Evolutionary conservation across 2,888 invertebrate species (phyloP), one percentile per base, ranked within the genome.

Genomic region (Hemicrepidius hirtus): DNA sequence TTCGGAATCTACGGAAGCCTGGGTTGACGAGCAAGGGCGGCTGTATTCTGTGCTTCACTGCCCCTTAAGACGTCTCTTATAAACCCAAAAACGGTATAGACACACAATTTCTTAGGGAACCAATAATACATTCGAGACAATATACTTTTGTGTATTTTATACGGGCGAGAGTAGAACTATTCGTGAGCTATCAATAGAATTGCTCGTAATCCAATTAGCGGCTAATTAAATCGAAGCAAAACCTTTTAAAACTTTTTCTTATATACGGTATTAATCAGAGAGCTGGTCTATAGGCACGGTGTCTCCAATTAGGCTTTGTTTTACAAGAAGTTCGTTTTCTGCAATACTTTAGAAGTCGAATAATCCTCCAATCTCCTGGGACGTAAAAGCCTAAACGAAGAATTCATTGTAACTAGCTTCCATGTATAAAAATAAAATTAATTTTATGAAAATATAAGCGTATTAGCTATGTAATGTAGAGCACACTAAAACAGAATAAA

Each of bases 291-390:
- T 32, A 10, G 32, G 10, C 21, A 10, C 21, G 21, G 21, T 53
- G 32, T 57, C 32, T 37, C 57, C 57, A 57, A 57, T 57, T 57
- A 57, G 37, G 57, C 37, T 57, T 28, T 32, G 55, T 55, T 32
- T 55, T 55, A 35, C 53, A 28, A 37, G 57, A 57, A 57, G 20
- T 57, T 57, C 35, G 37, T 57, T 13, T 57, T 57, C 37, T 37
- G 37, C 21, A 53, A 28, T 53, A 53, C 28, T 28, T 53, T 49
- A 20, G 18, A 49, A 49, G 49, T 21, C 28, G 53, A 12, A 32
- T 28, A 53, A 53, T 24, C 53, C 53, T 28, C n/a, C 12, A 28
- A n/a, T 53, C 53, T 7, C 28, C 13, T 20, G 37, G 20, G 57
- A 37, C 10, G 16, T 24, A 21, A 53, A 10, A n/a, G 53, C 28